phyloP scores from a whole-genome alignment of 2,888 invertebrate species.

The Agrotis ipsilon region DNA sequence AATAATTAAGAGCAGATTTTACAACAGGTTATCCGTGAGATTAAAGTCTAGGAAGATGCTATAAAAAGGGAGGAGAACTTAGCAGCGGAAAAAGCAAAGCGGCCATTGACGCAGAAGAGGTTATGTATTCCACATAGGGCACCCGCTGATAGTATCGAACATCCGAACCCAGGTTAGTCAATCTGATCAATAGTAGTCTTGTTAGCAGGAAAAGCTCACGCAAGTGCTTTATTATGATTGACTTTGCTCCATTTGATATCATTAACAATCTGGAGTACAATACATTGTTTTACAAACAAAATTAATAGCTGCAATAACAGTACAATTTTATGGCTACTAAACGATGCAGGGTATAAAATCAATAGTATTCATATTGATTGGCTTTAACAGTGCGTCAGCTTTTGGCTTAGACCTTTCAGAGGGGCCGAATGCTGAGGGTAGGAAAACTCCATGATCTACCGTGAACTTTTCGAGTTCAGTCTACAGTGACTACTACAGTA shows the following conservation, averaged over 20 bases:
- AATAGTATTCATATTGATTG: slow-evolving; percentile 12
- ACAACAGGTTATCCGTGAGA: too few species aligned
- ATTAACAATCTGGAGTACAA: slow-evolving; percentile 13
- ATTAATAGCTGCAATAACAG: slow-evolving; percentile 25
- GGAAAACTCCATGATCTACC: background rate
- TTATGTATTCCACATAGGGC: too few species aligned
- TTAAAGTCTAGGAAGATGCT: too few species aligned
- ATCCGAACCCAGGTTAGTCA: too few species aligned
- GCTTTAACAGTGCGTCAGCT: background rate
- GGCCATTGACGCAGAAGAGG: too few species aligned
- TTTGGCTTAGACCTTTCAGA: background rate
- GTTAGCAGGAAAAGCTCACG: background rate
- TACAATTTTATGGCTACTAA: background rate
- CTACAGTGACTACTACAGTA: too few species aligned
- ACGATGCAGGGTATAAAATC: slow-evolving; percentile 16
- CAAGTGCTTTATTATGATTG: background rate
- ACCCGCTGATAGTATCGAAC: too few species aligned
- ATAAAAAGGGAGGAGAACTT: too few species aligned
- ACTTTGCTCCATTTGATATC: background rate
- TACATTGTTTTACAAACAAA: slow-evolving; percentile 29
- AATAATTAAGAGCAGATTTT: too few species aligned
- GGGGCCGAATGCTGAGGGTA: background rate
- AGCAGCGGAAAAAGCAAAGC: too few species aligned
- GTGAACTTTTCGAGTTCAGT: too few species aligned
- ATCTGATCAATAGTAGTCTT: too few species aligned